phyloP scores from a whole-genome alignment of 2,113 vertebrate genomes.

The Eurystomus gularis region DNA sequence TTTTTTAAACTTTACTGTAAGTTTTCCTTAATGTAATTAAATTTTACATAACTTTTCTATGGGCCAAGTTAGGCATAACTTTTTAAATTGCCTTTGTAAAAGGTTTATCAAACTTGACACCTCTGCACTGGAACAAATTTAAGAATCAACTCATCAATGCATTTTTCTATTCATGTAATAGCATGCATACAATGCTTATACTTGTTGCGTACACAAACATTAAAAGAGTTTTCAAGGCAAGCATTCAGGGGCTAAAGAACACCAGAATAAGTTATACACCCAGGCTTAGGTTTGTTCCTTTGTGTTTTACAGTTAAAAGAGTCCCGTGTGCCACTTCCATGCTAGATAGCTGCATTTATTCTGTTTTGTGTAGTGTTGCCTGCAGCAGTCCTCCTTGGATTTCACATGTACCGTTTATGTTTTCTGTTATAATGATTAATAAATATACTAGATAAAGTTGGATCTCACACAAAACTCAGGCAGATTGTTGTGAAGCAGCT shows the following conservation, averaged over 20 bases:
- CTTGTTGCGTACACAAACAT: neutral
- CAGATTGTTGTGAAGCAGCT: neutral
- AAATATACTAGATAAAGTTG: neutral
- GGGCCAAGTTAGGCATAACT: fast-evolving
- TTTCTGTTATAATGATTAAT: neutral
- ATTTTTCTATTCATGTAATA: neutral
- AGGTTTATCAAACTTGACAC: neutral
- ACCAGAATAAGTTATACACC: neutral
- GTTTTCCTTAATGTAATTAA: neutral
- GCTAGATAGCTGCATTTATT: neutral
- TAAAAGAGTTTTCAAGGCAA: neutral
- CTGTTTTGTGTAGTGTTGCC: neutral
- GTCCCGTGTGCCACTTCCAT: neutral
- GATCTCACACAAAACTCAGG: neutral
- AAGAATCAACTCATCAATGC: neutral
- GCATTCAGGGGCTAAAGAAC: neutral
- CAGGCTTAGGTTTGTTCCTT: neutral
- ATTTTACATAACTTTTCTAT: neutral
- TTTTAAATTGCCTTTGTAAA: neutral
- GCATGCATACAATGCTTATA: neutral
- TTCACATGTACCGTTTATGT: neutral
- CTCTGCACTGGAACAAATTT: neutral
- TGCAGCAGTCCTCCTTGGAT: neutral
- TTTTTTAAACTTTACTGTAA: neutral
- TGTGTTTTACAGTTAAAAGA: neutral